Evolutionary conservation across 1,140 invertebrate genomes (phyloP).

Genomic region (Diachasma alloeum): DNA sequence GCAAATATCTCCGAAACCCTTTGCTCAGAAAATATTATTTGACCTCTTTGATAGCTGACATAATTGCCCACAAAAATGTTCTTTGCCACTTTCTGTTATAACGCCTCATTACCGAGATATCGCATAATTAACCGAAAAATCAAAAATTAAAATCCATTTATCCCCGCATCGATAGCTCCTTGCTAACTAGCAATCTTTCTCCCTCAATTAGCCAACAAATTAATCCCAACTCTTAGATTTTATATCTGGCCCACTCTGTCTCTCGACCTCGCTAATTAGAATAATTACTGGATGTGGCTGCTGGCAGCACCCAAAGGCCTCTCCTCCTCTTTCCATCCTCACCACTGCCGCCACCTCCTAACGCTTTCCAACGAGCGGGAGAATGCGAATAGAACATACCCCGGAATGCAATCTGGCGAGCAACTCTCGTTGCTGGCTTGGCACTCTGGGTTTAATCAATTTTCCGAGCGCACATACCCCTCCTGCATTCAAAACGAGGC

Average conservation of each 20-base stretch:
- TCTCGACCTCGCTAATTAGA: slow-evolving; percentile 7
- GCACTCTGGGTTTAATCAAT: slow-evolving; percentile 23
- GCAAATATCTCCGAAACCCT: too few relatives aligned
- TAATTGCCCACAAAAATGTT: too few relatives aligned
- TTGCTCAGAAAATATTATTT: too few relatives aligned
- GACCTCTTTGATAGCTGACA: too few relatives aligned
- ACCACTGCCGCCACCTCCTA: not conserved
- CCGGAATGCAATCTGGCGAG: slow-evolving; percentile 22
- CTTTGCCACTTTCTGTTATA: too few relatives aligned
- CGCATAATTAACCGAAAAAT: too few relatives aligned
- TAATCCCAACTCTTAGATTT: not conserved
- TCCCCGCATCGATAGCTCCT: too few relatives aligned
- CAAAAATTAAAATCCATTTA: too few relatives aligned
- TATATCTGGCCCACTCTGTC: not conserved
- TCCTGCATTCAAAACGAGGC: slow-evolving; percentile 7
- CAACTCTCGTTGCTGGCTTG: slow-evolving; percentile 11
- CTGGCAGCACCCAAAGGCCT: not conserved
- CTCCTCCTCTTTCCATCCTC: not conserved
- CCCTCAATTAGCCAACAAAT: not conserved
- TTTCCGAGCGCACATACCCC: slow-evolving; percentile 6
- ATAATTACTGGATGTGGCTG: slow-evolving; percentile 19
- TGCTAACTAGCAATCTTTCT: too few relatives aligned
- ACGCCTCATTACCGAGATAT: too few relatives aligned
- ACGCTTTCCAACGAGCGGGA: not conserved
- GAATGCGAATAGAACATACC: slow-evolving; percentile 10